Evolutionary conservation across 1,140 invertebrate species (phyloP).

Genomic region (Carposina sasakii): DNA sequence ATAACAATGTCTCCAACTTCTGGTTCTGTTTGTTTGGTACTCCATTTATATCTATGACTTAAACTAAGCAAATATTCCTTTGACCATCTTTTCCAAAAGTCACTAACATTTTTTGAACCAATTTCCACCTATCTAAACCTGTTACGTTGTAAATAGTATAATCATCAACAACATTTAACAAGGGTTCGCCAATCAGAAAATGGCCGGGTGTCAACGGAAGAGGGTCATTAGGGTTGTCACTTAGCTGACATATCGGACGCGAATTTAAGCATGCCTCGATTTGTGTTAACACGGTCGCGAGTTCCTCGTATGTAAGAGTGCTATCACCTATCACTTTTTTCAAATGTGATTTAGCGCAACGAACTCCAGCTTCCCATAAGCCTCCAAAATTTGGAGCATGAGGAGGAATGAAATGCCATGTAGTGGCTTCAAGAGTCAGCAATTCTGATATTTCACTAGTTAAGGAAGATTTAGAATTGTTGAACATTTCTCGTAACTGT

Average conservation of each 20-base stretch:
- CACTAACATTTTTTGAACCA: neutral
- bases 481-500: neutral
- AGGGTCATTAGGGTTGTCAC: neutral
- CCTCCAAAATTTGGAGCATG: neutral
- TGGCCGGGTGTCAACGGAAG: too few species aligned
- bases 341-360: neutral
- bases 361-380: neutral
- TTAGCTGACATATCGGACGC: neutral
- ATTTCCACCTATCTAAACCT: neutral
- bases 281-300: neutral
- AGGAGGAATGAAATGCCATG: neutral
- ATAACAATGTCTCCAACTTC: neutral
- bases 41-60: neutral
- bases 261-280: slow-evolving; percentile 1
- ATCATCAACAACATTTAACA: neutral
- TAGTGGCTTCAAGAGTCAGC: neutral
- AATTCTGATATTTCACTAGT: neutral
- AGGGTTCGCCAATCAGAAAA: neutral
- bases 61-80: neutral
- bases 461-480: neutral
- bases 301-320: neutral
- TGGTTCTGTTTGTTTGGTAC: neutral
- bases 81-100: neutral
- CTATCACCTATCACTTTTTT: neutral
- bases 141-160: neutral